Percentiles rank a stretch among this genome's conserved stretches.
Conservation (phyloP, 1,140 invertebrate species). For the Lanistes nyassanus region DNA sequence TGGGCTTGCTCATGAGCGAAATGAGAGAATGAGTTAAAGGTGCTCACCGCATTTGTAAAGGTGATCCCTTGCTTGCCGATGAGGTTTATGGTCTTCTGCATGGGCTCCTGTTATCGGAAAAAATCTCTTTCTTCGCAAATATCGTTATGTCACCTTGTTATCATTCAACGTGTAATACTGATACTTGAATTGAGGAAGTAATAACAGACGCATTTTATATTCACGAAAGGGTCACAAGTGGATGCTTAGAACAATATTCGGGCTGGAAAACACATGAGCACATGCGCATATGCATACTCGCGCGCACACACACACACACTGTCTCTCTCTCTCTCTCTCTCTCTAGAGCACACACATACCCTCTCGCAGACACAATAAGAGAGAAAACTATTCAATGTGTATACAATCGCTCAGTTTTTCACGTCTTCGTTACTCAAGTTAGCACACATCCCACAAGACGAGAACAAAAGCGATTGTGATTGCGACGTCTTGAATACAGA, state of each 20-base stretch:
- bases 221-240: too few species aligned
- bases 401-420: neutral
- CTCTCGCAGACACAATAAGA: neutral
- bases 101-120: conserved; percentile 72
- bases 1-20: neutral
- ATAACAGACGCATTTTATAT: too few species aligned
- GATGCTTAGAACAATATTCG: too few species aligned
- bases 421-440: neutral
- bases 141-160: too few species aligned
- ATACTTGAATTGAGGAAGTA: too few species aligned
- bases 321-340: neutral
- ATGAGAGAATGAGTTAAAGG: neutral
- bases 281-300: too few species aligned
- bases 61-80: conserved; percentile 75
- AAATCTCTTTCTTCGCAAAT: too few species aligned
- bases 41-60: conserved; percentile 79
- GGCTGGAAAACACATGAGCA: too few species aligned
- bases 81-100: conserved; percentile 73
- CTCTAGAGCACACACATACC: neutral
- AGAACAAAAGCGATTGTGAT: too few species aligned
- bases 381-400: neutral
- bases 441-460: neutral
- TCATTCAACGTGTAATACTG: too few species aligned
- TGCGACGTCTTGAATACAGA: conserved; percentile 44
- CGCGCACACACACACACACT: too few species aligned